Conservation (phyloP, 2,113 vertebrate species). For the Aythya baeri region DNA sequence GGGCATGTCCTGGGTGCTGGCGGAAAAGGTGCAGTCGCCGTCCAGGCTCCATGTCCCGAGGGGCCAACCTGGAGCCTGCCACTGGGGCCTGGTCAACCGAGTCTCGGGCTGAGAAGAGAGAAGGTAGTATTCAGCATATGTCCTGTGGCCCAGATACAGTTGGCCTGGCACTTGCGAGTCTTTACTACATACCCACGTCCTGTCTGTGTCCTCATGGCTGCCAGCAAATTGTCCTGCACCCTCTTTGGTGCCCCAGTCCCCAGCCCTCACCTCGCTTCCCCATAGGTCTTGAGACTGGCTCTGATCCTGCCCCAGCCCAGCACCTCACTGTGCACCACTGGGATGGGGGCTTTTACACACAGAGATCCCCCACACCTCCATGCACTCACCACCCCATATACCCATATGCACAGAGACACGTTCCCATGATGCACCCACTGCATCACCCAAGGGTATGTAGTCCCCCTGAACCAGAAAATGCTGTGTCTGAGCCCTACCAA, state of each 20-base stretch:
- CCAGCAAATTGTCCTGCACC: not conserved
- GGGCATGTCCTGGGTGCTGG: conserved; percentile 83
- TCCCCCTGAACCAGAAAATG: not conserved
- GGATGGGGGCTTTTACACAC: rapidly evolving
- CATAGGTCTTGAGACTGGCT: not conserved
- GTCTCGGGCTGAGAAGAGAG: conserved; percentile 72
- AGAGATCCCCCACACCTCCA: not conserved
- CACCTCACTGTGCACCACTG: rapidly evolving
- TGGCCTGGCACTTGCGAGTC: rapidly evolving
- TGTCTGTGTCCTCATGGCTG: rapidly evolving
- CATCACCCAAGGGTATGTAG: not conserved
- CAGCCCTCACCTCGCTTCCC: not conserved
- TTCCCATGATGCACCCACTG: not conserved
- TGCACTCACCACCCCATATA: not conserved
- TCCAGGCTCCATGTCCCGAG: conserved; percentile 78
- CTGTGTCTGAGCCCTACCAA: conserved; percentile 81
- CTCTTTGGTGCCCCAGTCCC: rapidly evolving
- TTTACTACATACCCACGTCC: rapidly evolving
- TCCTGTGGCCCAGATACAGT: not conserved
- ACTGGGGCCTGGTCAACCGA: conserved; percentile 4
- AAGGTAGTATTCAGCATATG: not conserved
- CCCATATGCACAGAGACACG: rapidly evolving
- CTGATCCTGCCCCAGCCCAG: not conserved
- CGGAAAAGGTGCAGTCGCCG: conserved; percentile 87
- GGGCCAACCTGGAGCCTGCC: conserved; percentile 10